Percentiles rank a stretch among this genome's conserved stretches.
phyloP scores from a whole-genome alignment of 2,888 invertebrate genomes.

The Osmoderma eremita region DNA sequence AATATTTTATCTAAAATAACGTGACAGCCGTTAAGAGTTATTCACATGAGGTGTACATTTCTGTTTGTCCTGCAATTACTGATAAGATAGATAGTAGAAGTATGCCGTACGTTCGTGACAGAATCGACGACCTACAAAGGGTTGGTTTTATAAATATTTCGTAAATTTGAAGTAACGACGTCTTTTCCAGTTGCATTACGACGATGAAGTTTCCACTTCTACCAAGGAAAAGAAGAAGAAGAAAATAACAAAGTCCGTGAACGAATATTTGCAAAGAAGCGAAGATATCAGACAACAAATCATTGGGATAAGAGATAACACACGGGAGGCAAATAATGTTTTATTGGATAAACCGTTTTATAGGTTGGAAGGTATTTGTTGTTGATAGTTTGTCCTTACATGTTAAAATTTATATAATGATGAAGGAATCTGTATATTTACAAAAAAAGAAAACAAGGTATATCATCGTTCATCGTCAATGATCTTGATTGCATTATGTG shows the following conservation, averaged over 20 bases:
- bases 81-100: constrained; percentile 31
- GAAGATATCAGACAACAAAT: constrained; percentile 28
- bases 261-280: constrained; percentile 33
- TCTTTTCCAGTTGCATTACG: constrained; percentile 20
- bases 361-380: constrained; percentile 42
- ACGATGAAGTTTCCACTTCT: not conserved
- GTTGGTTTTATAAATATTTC: constrained; percentile 27
- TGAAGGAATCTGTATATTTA: not conserved
- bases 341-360: constrained; percentile 27
- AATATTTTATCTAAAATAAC: too few relatives aligned
- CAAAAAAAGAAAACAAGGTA: not conserved
- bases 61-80: not conserved
- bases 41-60: too few relatives aligned
- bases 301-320: constrained; percentile 26
- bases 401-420: not conserved
- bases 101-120: constrained; percentile 42
- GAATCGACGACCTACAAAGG: constrained; percentile 43
- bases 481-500: not conserved
- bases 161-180: not conserved
- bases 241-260: constrained; percentile 27
- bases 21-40: too few relatives aligned
- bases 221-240: constrained; percentile 32
- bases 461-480: not conserved
- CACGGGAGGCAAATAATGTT: constrained; percentile 14
- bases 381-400: not conserved